phyloP scores from a whole-genome alignment of 1,140 invertebrate species.

The Cyrtorhinus lividipennis region DNA sequence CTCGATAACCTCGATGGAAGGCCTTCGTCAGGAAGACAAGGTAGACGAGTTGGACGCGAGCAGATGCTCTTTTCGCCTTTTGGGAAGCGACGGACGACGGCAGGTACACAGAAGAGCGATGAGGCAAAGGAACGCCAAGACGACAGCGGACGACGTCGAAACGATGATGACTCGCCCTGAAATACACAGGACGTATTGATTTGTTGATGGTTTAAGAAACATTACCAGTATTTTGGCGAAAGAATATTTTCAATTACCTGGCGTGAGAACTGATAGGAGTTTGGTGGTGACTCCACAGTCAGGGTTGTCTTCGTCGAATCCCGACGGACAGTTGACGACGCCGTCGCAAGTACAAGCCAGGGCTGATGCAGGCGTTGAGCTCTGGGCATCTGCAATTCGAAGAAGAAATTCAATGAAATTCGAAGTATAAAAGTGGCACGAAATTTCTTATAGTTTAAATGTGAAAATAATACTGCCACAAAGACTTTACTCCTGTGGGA shows the following conservation, averaged over 20 bases:
- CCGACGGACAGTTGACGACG: conserved; percentile 64
- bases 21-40: conserved; percentile 60
- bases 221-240: no score
- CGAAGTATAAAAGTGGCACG: background rate
- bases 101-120: conserved; percentile 18
- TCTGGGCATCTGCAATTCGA: conserved; percentile 56
- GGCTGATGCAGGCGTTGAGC: conserved; percentile 72
- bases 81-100: conserved; percentile 35
- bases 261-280: conserved; percentile 28
- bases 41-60: conserved; percentile 35
- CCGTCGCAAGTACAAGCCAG: conserved; percentile 78
- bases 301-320: conserved; percentile 60
- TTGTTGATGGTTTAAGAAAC: background rate
- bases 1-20: conserved; percentile 77
- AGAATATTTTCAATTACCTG: background rate
- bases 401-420: background rate
- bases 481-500: no score
- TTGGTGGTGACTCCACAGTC: conserved; percentile 46
- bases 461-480: background rate
- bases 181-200: background rate
- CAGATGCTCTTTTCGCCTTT: conserved; percentile 41
- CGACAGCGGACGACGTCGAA: conserved; percentile 25
- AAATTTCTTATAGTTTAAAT: background rate
- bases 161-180: conserved; percentile 29
- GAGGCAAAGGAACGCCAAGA: conserved; percentile 14